Conservation (phyloP, 2,888 invertebrate genomes). For the Heliconius ismenius region DNA sequence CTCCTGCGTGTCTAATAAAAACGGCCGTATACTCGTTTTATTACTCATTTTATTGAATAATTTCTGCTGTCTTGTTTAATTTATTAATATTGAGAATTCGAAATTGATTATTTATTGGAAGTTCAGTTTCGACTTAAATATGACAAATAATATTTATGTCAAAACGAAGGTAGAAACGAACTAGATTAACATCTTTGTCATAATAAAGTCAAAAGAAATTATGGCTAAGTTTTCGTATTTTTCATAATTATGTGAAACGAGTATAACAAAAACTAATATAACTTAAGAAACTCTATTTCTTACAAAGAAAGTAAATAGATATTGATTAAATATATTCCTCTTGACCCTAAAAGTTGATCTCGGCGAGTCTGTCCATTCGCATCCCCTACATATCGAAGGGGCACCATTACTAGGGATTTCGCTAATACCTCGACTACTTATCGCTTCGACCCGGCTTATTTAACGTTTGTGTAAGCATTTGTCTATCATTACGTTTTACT, state of each 20-base stretch:
- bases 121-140: not conserved
- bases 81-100: constrained; percentile 3
- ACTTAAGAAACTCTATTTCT: not conserved
- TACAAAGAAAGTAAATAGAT: constrained; percentile 2
- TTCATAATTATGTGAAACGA: not conserved
- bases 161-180: no score
- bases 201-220: not conserved
- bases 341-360: constrained; percentile 38
- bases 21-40: constrained; percentile 46
- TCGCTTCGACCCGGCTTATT: constrained; percentile 70
- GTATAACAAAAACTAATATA: not conserved
- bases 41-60: constrained; percentile 38
- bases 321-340: constrained; percentile 16
- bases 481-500: constrained; percentile 19
- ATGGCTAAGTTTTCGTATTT: not conserved
- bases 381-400: constrained; percentile 45
- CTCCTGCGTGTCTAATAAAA: constrained; percentile 46
- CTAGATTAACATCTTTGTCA: no score
- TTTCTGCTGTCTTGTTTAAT: constrained; percentile 16
- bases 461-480: constrained; percentile 49
- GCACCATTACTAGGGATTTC: constrained; percentile 63
- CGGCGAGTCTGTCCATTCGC: constrained; percentile 40
- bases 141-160: no score
- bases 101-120: not conserved
- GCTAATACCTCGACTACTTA: constrained; percentile 64